Base-by-base conservation (phyloP, 2,113 vertebrate species). In the Crypturellus undulatus region DNA sequence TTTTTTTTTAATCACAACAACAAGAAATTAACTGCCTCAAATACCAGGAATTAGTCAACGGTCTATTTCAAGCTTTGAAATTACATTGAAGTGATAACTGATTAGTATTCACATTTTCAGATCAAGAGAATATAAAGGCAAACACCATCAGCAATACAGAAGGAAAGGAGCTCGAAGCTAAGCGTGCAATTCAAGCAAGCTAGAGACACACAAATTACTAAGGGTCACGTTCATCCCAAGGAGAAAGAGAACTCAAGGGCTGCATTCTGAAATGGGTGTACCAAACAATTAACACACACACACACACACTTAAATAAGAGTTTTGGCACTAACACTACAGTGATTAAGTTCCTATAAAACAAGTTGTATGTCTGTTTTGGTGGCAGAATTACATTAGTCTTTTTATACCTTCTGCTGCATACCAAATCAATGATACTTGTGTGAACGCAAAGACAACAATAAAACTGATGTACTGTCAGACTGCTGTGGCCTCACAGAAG, bases 61-160 rank as follows among this genome's bases (percentile, higher is more conserved):
- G 40, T 32, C 16, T 45, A n/a, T 77, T 91, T 90, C n/a, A 81
- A 52, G 43, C 75, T 79, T 92, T 75, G 51, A 83, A 87, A 77
- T 34, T 59, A 64, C 32, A 36, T 8, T 52, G 32, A 79, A 91
- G 15, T 56, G 40, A 38, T 38, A 84, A 42, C 5, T 75, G 21
- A 62, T 78, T 58, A 60, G 9, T 14, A 68, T 34, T 64, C 68
- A 75, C 9, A 49, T 68, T 73, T 92, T 80, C 64, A 79, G 59
- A 92, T 75, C 28, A 52, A 86, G 78, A 80, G 54, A 84, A 79
- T 32, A 52, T 47, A 81, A 90, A 94, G 59, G 42, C 54, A 92
- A 87, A 67, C 19, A 89, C 10, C 38, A 42, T 52, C 58, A 90
- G 34, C 87, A 32, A 60, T 32, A 51, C 21, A 2, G 2, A 73